phyloP scores from a whole-genome alignment of 2,888 invertebrate genomes.

The Scaptodrosophila latifasciaeformis region DNA sequence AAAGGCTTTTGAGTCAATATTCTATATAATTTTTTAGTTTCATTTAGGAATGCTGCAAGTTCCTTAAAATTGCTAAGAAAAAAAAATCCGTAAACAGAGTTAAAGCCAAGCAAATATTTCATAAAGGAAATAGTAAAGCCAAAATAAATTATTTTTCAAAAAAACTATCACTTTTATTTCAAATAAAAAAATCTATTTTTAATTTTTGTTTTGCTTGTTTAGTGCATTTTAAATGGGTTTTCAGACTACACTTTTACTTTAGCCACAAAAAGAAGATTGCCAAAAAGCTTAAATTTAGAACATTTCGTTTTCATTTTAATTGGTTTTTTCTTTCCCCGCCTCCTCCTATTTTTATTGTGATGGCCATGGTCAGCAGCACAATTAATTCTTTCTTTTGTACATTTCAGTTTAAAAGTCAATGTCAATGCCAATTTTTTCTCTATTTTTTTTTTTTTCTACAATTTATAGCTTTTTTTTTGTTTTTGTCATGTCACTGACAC shows the following conservation, averaged over 20 bases:
- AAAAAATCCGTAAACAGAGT: background rate
- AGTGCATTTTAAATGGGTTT: background rate
- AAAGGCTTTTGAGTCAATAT: too few relatives aligned
- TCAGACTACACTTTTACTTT: background rate
- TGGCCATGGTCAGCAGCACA: too few relatives aligned
- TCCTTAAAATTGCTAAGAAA: too few relatives aligned
- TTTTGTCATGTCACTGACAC: slow-evolving; percentile 57
- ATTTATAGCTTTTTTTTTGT: too few relatives aligned
- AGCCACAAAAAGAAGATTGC: background rate
- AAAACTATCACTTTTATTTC: slow-evolving; percentile 2
- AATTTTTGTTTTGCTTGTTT: too few relatives aligned
- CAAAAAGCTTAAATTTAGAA: background rate
- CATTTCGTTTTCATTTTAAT: background rate
- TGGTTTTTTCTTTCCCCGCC: background rate
- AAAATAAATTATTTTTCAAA: background rate
- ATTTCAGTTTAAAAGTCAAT: slow-evolving; percentile 53
- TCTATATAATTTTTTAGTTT: too few relatives aligned
- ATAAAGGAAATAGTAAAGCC: background rate
- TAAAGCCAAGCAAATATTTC: background rate
- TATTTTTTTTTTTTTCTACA: too few relatives aligned
- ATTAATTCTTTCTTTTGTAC: slow-evolving; percentile 29
- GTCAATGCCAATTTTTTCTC: slow-evolving; percentile 61
- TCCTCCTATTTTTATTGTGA: background rate
- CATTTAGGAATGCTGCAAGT: too few relatives aligned
- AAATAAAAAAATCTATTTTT: slow-evolving; percentile 1